Conservation (phyloP, 2,113 vertebrate species). For the Heterotilapia buettikoferi region DNA sequence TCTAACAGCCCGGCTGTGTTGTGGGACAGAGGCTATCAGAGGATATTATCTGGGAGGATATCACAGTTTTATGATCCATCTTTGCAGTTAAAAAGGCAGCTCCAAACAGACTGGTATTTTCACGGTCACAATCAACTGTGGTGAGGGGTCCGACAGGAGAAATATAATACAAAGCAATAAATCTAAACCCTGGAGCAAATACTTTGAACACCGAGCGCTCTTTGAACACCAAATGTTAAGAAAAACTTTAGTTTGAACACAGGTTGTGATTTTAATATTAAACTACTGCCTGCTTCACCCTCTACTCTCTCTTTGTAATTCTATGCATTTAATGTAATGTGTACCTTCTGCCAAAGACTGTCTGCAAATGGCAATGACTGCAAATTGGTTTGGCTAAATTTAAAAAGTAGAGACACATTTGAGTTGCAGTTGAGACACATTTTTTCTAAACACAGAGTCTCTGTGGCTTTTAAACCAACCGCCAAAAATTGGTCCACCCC, state of each 20-base stretch:
- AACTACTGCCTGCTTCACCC: background rate
- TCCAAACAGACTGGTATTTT: slow-evolving; percentile 16
- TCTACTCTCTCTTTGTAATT: background rate
- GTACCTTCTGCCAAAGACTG: background rate
- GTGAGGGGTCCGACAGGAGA: background rate
- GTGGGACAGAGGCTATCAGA: background rate
- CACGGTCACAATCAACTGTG: background rate
- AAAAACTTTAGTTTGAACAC: background rate
- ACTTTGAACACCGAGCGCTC: background rate
- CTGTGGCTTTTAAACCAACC: background rate
- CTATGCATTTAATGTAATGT: background rate
- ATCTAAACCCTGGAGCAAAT: background rate
- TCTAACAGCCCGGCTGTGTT: slow-evolving; percentile 2
- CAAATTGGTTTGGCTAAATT: background rate
- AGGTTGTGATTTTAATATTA: background rate
- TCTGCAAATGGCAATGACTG: background rate
- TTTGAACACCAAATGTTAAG: background rate
- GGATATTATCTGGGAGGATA: slow-evolving; percentile 1
- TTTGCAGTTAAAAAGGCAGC: background rate
- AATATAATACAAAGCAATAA: background rate
- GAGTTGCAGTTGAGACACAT: background rate
- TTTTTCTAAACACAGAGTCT: background rate
- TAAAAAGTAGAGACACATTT: background rate
- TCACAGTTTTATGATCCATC: slow-evolving; percentile 11
- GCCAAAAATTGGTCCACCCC: background rate